Percentiles rank a stretch among this genome's conserved stretches.
phyloP scores from a whole-genome alignment of 2,113 vertebrate species.

The Sebastes fasciatus region DNA sequence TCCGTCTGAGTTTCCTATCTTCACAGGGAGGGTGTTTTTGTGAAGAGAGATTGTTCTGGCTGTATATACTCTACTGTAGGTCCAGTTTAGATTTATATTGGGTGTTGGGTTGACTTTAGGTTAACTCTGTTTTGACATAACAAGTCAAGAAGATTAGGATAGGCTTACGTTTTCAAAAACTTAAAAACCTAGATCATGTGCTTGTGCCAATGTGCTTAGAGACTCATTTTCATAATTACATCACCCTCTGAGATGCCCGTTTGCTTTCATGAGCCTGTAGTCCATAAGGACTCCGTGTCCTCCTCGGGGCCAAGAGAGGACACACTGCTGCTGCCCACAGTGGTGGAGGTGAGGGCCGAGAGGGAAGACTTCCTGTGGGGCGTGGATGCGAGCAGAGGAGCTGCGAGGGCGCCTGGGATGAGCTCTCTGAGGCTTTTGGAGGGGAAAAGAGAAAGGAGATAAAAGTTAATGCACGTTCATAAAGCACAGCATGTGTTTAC shows the following conservation, averaged over 20 bases:
- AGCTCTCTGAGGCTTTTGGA: slow-evolving; percentile 58
- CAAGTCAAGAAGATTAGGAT: neutral
- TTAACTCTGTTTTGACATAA: neutral
- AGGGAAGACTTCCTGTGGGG: slow-evolving; percentile 55
- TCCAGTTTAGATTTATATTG: neutral
- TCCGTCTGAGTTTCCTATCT: neutral
- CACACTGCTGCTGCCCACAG: slow-evolving; percentile 70
- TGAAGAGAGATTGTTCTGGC: neutral
- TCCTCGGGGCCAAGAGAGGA: slow-evolving; percentile 70
- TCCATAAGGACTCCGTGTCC: slow-evolving; percentile 35
- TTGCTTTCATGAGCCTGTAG: slow-evolving; percentile 16
- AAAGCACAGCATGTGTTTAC: neutral
- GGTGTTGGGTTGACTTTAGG: neutral
- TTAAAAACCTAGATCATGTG: no score
- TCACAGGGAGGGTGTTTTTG: neutral
- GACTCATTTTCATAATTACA: neutral
- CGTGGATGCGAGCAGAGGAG: slow-evolving; percentile 34
- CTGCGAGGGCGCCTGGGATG: slow-evolving; percentile 16
- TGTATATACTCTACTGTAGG: neutral
- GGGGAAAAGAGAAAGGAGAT: neutral
- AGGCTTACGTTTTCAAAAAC: neutral
- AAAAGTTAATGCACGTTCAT: neutral
- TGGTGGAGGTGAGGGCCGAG: slow-evolving; percentile 57
- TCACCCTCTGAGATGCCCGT: neutral
- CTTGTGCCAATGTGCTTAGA: neutral